Evolutionary conservation across 1,140 invertebrate genomes (phyloP).

Genomic region (Drosophila trapezifrons): DNA sequence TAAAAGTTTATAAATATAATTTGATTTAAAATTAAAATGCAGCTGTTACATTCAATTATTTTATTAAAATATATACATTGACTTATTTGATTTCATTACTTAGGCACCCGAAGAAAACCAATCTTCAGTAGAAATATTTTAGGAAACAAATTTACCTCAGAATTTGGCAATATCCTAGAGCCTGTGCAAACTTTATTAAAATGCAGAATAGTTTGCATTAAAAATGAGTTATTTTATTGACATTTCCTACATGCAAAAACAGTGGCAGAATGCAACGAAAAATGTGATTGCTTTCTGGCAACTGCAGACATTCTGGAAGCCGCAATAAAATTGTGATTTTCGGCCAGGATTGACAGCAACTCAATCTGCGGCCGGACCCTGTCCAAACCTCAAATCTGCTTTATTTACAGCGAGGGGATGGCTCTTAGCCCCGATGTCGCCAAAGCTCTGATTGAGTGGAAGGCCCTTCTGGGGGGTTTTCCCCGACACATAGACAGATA

Average conservation of each 20-base stretch:
- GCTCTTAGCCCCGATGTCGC: slow-evolving; percentile 26
- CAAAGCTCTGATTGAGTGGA: slow-evolving; percentile 40
- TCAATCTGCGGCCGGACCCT: slow-evolving; percentile 56
- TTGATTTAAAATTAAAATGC: too few species aligned
- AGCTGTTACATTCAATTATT: too few species aligned
- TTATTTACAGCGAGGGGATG: slow-evolving; percentile 22
- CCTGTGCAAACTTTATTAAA: background rate
- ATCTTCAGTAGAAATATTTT: background rate
- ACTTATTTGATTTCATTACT: background rate
- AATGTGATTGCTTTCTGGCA: slow-evolving; percentile 14
- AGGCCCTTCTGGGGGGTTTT: slow-evolving; percentile 24
- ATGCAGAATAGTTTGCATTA: slow-evolving; percentile 15
- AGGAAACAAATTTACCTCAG: background rate
- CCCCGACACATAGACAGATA: slow-evolving; percentile 15
- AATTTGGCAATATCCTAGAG: background rate
- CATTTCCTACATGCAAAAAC: slow-evolving; percentile 6
- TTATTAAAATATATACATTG: too few species aligned
- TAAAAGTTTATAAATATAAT: too few species aligned
- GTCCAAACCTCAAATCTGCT: slow-evolving; percentile 30
- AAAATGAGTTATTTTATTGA: slow-evolving; percentile 19
- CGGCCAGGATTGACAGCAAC: slow-evolving; percentile 51
- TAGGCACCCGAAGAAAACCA: too few species aligned
- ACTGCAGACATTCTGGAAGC: background rate
- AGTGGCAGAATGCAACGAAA: slow-evolving; percentile 23
- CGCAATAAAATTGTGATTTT: slow-evolving; percentile 42